phyloP scores from a whole-genome alignment of 2,888 invertebrate species.

The Hermodice carunculata region DNA sequence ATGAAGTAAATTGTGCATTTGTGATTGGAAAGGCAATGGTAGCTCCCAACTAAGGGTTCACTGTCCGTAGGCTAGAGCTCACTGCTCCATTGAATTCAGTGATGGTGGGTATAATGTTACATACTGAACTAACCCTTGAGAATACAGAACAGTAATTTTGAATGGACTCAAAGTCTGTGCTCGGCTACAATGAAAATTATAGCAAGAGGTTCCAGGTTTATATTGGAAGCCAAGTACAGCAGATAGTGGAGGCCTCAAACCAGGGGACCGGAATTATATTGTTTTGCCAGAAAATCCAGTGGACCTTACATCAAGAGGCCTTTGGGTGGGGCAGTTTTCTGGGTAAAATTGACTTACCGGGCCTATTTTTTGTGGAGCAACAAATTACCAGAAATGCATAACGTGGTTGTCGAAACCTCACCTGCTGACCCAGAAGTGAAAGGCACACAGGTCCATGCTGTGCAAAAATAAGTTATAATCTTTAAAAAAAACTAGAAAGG shows the following conservation, averaged over 20 bases:
- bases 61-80: slow-evolving; percentile 16
- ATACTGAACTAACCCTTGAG: slow-evolving; percentile 24
- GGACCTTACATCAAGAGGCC: slow-evolving; percentile 41
- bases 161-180: slow-evolving; percentile 41
- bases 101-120: slow-evolving; percentile 24
- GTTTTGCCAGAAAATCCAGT: slow-evolving; percentile 39
- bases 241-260: slow-evolving; percentile 34
- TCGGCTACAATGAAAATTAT: slow-evolving; percentile 44
- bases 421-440: slow-evolving; percentile 29
- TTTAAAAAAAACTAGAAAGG: neutral
- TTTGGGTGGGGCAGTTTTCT: slow-evolving; percentile 7
- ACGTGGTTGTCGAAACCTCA: neutral
- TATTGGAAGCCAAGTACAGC: slow-evolving; percentile 47
- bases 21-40: slow-evolving; percentile 18
- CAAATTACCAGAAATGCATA: neutral
- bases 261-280: slow-evolving; percentile 44
- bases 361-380: slow-evolving; percentile 21
- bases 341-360: slow-evolving; percentile 24
- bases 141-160: slow-evolving; percentile 32
- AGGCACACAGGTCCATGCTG: neutral
- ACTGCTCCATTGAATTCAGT: slow-evolving; percentile 6
- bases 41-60: neutral
- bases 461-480: neutral
- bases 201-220: slow-evolving; percentile 41
- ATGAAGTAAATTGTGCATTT: slow-evolving; percentile 10